Evolutionary conservation across 2,888 invertebrate genomes (phyloP).

Genomic region (Aspidiotus destructor): DNA sequence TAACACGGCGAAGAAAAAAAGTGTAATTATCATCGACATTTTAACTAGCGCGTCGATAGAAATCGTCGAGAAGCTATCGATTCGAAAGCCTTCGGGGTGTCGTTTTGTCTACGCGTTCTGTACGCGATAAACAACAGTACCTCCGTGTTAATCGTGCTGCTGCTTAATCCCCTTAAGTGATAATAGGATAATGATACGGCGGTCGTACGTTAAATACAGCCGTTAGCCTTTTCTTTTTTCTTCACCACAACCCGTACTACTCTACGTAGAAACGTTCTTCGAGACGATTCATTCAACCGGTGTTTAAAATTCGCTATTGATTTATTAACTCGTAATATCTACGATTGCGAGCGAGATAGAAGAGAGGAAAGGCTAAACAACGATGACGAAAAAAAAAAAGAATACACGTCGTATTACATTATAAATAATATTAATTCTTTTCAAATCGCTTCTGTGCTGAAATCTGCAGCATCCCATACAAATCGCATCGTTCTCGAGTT

Average conservation of each 20-base stretch:
- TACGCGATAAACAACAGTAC: background rate
- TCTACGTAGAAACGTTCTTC: background rate
- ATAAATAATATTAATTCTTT: conserved; percentile 9
- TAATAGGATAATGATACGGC: conserved; percentile 21
- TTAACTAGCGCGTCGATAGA: background rate
- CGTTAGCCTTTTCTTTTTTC: background rate
- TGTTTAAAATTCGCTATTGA: background rate
- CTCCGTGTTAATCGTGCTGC: conserved; percentile 5
- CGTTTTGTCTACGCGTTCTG: too few species aligned
- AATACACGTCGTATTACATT: background rate
- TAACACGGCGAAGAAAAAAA: background rate
- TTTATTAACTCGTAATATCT: conserved; percentile 3
- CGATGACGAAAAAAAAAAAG: too few species aligned
- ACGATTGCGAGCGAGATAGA: background rate
- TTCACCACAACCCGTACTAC: background rate
- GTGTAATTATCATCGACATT: background rate
- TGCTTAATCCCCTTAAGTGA: conserved; percentile 8
- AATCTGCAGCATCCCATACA: background rate
- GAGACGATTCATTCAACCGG: background rate
- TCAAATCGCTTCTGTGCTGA: conserved; percentile 13
- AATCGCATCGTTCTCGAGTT: too few species aligned
- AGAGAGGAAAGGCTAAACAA: too few species aligned
- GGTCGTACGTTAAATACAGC: conserved; percentile 9
- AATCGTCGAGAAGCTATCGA: background rate
- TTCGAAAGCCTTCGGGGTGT: background rate